A percentile compares a stretch with the other conserved stretches of the same genome.
Conservation (phyloP, 1,140 invertebrate genomes). For the Heliothis virescens region DNA sequence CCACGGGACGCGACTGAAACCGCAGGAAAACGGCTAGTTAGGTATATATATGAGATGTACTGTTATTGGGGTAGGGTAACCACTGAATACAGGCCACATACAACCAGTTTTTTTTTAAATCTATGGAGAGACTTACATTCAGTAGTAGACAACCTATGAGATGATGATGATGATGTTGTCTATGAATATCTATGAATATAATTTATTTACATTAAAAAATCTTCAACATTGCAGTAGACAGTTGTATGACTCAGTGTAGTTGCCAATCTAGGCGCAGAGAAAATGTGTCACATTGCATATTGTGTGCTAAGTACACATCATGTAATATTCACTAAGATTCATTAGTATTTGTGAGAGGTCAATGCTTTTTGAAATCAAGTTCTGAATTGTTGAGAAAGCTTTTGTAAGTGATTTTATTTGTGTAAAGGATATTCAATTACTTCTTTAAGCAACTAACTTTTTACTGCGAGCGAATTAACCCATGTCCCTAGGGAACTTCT, state of each 20-base stretch:
- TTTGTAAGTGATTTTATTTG: not conserved
- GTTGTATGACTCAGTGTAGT: not conserved
- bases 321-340: constrained; percentile 5
- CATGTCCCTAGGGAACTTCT: no score
- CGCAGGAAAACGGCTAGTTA: no score
- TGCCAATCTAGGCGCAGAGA: constrained; percentile 12
- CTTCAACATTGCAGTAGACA: not conserved
- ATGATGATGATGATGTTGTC: no score
- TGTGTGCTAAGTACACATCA: constrained; percentile 14
- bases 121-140: no score
- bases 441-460: no score
- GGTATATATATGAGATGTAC: no score
- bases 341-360: constrained; percentile 1
- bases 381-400: not conserved
- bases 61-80: no score
- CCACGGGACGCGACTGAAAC: no score
- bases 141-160: no score
- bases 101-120: no score
- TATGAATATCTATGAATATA: not conserved
- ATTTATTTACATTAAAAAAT: not conserved
- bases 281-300: constrained; percentile 14
- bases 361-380: not conserved
- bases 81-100: no score
- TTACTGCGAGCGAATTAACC: no score
- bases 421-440: not conserved